Evolutionary conservation across 2,888 invertebrate genomes (phyloP).

Genomic region (Podotricha telesiphe): DNA sequence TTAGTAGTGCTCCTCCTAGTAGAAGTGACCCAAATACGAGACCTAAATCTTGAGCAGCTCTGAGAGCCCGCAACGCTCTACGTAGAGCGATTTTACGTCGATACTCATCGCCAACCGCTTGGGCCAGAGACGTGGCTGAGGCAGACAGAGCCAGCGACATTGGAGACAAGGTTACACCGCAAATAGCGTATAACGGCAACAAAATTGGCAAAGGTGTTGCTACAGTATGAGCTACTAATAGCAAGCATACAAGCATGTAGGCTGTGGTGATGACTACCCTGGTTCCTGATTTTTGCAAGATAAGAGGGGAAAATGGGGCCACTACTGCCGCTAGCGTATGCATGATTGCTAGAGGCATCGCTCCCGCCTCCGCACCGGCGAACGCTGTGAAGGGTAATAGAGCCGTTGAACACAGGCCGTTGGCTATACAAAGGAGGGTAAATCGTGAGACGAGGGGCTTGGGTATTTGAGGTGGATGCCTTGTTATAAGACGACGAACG

Average conservation of each 20-base stretch:
- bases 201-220: constrained; percentile 68
- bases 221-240: constrained; percentile 84
- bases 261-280: constrained; percentile 73
- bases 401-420: constrained; percentile 86
- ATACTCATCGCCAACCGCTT: constrained; percentile 76
- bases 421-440: constrained; percentile 82
- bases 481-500: constrained; percentile 87
- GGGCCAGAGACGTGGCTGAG: constrained; percentile 83
- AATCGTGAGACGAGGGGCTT: constrained; percentile 76
- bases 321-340: constrained; percentile 85
- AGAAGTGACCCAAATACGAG: constrained; percentile 71
- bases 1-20: constrained; percentile 76
- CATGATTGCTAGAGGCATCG: constrained; percentile 85
- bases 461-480: constrained; percentile 77
- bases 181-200: constrained; percentile 68
- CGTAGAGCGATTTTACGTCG: constrained; percentile 69
- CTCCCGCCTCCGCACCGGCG: constrained; percentile 82
- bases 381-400: constrained; percentile 84
- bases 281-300: constrained; percentile 72
- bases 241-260: constrained; percentile 82
- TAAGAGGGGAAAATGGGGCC: constrained; percentile 73
- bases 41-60: constrained; percentile 77
- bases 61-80: constrained; percentile 69
- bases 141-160: constrained; percentile 83
- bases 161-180: constrained; percentile 84